These are phyloP conservation scores for Cryptomyrus ogoouensis DNA, from an alignment of 2,113 vertebrate species.

Conservation along the genomic window DNA sequence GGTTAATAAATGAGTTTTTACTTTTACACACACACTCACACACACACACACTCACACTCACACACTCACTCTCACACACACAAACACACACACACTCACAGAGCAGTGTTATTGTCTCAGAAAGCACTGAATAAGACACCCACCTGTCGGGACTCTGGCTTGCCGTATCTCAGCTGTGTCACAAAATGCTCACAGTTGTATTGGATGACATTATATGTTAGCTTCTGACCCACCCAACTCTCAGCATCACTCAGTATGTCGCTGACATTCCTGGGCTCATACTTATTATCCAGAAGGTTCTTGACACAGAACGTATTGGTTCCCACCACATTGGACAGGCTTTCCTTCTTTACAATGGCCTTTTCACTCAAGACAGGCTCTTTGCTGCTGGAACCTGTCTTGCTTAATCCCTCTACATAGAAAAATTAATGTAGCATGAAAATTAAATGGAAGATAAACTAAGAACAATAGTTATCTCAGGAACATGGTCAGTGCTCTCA, in stretches of 20 bases:
- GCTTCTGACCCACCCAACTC: conserved; percentile 34
- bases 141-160: conserved; percentile 45
- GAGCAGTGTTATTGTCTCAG: background rate
- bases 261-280: conserved; percentile 25
- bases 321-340: conserved; percentile 53
- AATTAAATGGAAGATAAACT: background rate
- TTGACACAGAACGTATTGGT: conserved; percentile 48
- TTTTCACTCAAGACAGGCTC: conserved; percentile 62
- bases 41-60: no score
- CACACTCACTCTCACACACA: no score
- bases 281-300: conserved; percentile 57
- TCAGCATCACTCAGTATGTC: conserved; percentile 51
- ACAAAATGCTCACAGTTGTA: conserved; percentile 72
- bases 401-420: conserved; percentile 28
- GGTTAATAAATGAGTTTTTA: background rate
- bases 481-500: conserved; percentile 35
- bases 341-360: conserved; percentile 64
- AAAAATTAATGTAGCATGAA: background rate
- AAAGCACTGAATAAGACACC: background rate
- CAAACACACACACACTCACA: background rate
- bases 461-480: background rate
- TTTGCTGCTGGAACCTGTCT: conserved; percentile 49
- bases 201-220: conserved; percentile 45
- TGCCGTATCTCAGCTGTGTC: conserved; percentile 64
- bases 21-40: background rate